Evolutionary conservation across 92 coral and sea anemone genomes (phyloP), one percentile per base, ranked within the genome.

Genomic region (Porites rus): DNA sequence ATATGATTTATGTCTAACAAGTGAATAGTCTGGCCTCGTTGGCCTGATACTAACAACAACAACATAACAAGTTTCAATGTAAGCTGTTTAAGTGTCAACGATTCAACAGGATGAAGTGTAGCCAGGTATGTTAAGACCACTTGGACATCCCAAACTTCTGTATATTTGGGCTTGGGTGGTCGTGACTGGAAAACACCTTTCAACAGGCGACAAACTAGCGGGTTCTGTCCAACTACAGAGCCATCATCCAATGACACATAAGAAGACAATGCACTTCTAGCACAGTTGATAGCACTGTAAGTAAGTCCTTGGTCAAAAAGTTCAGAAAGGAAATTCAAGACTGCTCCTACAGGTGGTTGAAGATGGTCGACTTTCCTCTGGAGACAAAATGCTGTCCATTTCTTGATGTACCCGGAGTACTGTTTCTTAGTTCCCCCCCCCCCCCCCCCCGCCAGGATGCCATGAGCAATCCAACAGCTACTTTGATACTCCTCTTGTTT

Each of bases 331-430:
- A 79, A 86, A 17, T 90, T 75, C 58, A 87, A 59, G 59, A 72
- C 88, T 6, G 46, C 28, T 38, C 1, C 88, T 74, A 73, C 79
- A 92, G 84, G 51, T 74, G 88, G 79, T 6, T 78, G 70, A 88
- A 69, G 51, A 72, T 65, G 53, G 87, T 87, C 72, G 74, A 82
- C 70, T 79, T 87, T 51, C 77, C 89, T 59, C 63, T 80, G 17
- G 84, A 84, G 43, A 91, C 94, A 90, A 83, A 86, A 82, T 68
- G 76, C 60, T 25, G 76, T 83, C 93, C 93, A 90, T 65, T 86
- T 52, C 20, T 38, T 85, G 68, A 89, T 80, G 68, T 79, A 74
- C 1, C 61, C 50, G 14, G 38, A 22, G 65, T 89, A 89, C 31
- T 89, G 92, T 25, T 84, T 85, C 76, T 78, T 75, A 14, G 86